Evolutionary conservation across 2,113 vertebrate species (phyloP), one percentile per base, ranked within the genome.

Genomic region (Peromyscus leucopus): DNA sequence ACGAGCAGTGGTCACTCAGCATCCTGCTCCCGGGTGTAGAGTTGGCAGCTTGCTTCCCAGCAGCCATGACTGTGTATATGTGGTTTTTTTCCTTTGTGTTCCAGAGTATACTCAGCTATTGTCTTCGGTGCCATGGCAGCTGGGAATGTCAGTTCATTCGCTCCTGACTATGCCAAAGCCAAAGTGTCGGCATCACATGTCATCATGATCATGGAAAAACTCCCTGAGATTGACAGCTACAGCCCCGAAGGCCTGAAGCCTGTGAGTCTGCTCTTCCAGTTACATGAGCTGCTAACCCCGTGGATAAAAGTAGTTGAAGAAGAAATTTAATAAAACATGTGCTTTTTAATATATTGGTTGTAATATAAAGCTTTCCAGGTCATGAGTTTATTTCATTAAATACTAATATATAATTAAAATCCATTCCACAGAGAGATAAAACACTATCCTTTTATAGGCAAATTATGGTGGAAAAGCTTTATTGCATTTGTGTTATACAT

Each of bases 81-180:
- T 3, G 0, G 26, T 86, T 59, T 69, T 78, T 57, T 83, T 75
- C 89, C 91, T 97, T 97, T 84, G 61, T 92, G 98, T 55, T 83
- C 6, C 83, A 99, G 99, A 72, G 99, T 99, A 12, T 99, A 99
- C 96, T 99, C 99, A n/a, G 99, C 99, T 42, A 46, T 99, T 94
- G 98, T 99, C 24, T 99, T 99, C 78, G 99, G 99, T 57, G 99
- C 99, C 93, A 99, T 99, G 99, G 99, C 99, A 3, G 75, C 99
- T 0, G 99, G 99, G 71, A 99, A 99, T 98, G 98, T 96, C 92
- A 99, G 99, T 97, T 99, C 99, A n/a, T 99, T 99, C 51, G 98
- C 99, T 94, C 99, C 99, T 85, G 99, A 99, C 98, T 99, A 99
- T 5, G 99, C 99, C 26, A 99, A 99, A 98, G 99, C 99, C 91